Conservation (phyloP, 2,888 invertebrate genomes). For the Zygaena filipendulae region DNA sequence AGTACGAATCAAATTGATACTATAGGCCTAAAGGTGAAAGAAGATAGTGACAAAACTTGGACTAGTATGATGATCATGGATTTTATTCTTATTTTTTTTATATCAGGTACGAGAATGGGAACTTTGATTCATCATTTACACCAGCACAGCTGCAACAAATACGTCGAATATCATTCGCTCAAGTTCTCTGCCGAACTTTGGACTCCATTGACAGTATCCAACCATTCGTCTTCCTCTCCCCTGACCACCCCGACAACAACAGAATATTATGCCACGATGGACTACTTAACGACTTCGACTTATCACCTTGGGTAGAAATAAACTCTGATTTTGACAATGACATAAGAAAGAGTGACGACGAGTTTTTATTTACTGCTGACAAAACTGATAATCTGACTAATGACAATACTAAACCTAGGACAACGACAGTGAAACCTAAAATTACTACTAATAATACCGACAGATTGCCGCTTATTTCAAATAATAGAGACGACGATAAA, state of each 20-base stretch:
- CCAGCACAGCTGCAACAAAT: constrained; percentile 81
- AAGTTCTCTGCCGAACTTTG: constrained; percentile 76
- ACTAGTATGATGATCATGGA: no score
- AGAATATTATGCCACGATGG: constrained; percentile 68
- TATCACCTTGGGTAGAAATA: constrained; percentile 72
- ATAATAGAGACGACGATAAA: constrained; percentile 24
- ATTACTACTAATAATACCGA: constrained; percentile 28
- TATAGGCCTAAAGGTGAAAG: no score
- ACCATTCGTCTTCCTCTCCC: constrained; percentile 75
- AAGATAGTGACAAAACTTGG: no score
- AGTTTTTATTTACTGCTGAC: constrained; percentile 13
- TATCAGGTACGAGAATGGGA: constrained; percentile 79
- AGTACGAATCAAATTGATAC: no score
- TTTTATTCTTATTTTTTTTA: no score
- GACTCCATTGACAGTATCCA: constrained; percentile 74
- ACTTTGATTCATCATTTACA: constrained; percentile 78
- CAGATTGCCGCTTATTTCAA: constrained; percentile 21
- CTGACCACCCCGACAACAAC: constrained; percentile 69
- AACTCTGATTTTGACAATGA: constrained; percentile 43
- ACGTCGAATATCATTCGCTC: constrained; percentile 75
- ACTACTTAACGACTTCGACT: constrained; percentile 66
- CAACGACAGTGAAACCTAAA: constrained; percentile 27
- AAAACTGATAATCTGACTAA: constrained; percentile 4
- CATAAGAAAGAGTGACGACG: constrained; percentile 39
- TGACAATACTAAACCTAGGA: constrained; percentile 13